Percentiles rank a stretch among this genome's conserved stretches.
Evolutionary conservation across 1,140 invertebrate species (phyloP).

Genomic region (Platorchestia sp.): DNA sequence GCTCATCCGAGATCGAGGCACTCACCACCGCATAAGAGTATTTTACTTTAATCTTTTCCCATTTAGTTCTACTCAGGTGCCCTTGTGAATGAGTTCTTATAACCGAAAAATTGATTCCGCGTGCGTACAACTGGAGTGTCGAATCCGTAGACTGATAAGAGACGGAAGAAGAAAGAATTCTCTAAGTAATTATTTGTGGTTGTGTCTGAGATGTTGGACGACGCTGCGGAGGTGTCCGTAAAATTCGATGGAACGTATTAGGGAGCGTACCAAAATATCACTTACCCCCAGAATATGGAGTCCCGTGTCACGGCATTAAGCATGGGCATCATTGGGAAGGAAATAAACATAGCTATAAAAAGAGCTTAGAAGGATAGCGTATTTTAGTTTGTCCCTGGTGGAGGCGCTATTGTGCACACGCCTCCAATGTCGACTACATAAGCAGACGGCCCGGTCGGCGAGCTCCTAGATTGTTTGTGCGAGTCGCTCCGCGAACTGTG

Average conservation of each 20-base stretch:
- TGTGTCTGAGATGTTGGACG: background rate
- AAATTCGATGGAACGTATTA: background rate
- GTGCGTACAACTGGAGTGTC: background rate
- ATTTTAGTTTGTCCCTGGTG: conserved; percentile 7
- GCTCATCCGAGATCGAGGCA: background rate
- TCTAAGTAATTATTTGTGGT: background rate
- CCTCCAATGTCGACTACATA: conserved; percentile 48
- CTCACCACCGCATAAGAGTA: background rate
- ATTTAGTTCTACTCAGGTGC: background rate
- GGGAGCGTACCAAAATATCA: background rate
- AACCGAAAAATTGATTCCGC: background rate
- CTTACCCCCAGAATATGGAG: background rate
- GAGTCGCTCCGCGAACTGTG: conserved; percentile 39
- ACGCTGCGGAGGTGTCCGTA: background rate
- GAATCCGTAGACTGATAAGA: background rate
- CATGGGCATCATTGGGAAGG: background rate
- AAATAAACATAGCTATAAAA: background rate
- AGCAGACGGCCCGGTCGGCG: conserved; percentile 38
- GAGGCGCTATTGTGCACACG: background rate
- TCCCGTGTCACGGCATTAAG: background rate
- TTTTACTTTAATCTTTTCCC: background rate
- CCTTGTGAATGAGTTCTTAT: background rate
- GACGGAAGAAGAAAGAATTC: background rate
- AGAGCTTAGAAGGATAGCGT: background rate
- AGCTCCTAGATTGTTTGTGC: conserved; percentile 47